Conservation (phyloP, 2,113 vertebrate genomes). For the Actenoides lindsayi region DNA sequence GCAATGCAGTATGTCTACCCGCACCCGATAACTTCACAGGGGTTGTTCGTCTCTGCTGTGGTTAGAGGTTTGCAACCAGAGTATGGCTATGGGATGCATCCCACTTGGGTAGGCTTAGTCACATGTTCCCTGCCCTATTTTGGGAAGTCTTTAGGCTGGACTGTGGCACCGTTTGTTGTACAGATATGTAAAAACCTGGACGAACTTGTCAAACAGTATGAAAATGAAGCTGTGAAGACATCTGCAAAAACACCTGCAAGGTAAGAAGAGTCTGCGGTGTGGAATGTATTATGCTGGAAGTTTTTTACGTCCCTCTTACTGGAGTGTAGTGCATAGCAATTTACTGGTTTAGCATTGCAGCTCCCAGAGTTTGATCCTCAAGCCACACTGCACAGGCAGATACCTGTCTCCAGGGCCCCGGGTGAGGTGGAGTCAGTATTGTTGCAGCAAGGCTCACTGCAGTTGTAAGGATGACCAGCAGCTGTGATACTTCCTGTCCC, state of each 20-base stretch:
- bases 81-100: slow-evolving; percentile 92
- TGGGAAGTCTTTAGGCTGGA: slow-evolving; percentile 91
- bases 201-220: slow-evolving; percentile 90
- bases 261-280: slow-evolving; percentile 63
- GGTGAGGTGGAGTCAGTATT: neutral
- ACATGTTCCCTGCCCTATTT: slow-evolving; percentile 88
- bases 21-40: slow-evolving; percentile 93
- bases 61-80: slow-evolving; percentile 89
- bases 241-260: slow-evolving; percentile 79
- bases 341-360: neutral
- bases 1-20: slow-evolving; percentile 87
- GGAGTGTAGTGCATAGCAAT: neutral
- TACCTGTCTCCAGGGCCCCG: neutral
- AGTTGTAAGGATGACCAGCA: neutral
- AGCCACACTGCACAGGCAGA: neutral
- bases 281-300: neutral
- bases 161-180: slow-evolving; percentile 87
- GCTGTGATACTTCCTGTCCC: neutral
- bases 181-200: slow-evolving; percentile 97
- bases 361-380: neutral
- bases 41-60: slow-evolving; percentile 91
- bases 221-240: slow-evolving; percentile 83
- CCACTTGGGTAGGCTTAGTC: slow-evolving; percentile 91
- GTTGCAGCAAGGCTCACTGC: neutral
- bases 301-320: neutral